Percentiles rank a stretch among this genome's conserved stretches.
These are phyloP conservation scores for Stenoptilia bipunctidactyla DNA, from an alignment of 2,888 invertebrate genomes.

Conservation along the genomic window DNA sequence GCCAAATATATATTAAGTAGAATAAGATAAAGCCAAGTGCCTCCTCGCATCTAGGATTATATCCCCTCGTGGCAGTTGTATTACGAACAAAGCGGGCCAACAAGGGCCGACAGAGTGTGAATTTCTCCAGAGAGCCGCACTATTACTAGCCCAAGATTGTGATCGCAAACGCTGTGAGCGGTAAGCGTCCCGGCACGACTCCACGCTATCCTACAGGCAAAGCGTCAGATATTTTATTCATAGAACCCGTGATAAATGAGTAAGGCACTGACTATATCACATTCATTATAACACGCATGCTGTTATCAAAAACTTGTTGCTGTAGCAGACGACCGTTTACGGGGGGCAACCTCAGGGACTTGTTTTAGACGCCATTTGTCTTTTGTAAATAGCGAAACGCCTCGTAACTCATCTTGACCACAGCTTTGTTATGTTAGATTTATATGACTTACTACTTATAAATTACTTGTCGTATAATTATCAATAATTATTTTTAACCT, in stretches of 20 bases:
- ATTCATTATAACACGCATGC: constrained; percentile 62
- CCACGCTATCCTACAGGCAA: constrained; percentile 40
- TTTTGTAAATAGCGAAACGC: constrained; percentile 45
- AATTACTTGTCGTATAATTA: constrained; percentile 3
- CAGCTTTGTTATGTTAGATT: constrained; percentile 36
- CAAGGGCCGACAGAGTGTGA: constrained; percentile 26
- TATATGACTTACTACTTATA: constrained; percentile 4
- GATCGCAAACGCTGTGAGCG: constrained; percentile 40
- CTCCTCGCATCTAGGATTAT: too few species aligned
- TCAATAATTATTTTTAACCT: constrained; percentile 2
- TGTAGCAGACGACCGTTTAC: constrained; percentile 40
- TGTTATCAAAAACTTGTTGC: constrained; percentile 66
- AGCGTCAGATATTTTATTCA: constrained; percentile 63
- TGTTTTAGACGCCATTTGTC: constrained; percentile 49
- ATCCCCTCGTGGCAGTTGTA: constrained; percentile 12
- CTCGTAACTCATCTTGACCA: constrained; percentile 43
- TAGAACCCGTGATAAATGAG: constrained; percentile 62
- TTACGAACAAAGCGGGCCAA: constrained; percentile 32
- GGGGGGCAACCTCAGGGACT: constrained; percentile 39
- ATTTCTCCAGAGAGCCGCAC: constrained; percentile 47
- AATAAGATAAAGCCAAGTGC: too few species aligned
- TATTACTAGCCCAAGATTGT: constrained; percentile 45
- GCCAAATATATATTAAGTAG: too few species aligned
- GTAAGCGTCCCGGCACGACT: constrained; percentile 50
- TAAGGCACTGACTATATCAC: constrained; percentile 52